A percentile compares a stretch with the other conserved stretches of the same genome.
phyloP scores from a whole-genome alignment of 2,888 invertebrate genomes.

The Ormyrus pomaceus region DNA sequence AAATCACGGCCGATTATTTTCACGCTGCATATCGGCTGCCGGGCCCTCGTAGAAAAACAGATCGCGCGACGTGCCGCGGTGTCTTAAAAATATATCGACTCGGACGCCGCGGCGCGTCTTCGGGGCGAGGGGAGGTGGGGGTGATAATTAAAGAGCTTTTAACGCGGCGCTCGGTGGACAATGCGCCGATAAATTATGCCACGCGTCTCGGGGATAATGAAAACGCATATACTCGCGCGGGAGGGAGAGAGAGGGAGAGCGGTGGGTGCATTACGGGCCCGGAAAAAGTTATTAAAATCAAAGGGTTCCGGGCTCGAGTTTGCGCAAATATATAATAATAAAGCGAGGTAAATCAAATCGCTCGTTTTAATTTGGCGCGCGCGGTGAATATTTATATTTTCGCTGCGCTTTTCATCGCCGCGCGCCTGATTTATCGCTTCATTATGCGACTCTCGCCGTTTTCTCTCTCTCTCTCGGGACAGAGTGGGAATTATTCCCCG shows the following conservation, averaged over 20 bases:
- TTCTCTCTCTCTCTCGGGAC: too few relatives aligned
- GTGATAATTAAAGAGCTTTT: constrained; percentile 48
- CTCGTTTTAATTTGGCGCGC: too few relatives aligned
- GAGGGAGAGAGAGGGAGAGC: neutral
- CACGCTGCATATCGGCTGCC: neutral
- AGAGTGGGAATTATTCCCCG: too few relatives aligned
- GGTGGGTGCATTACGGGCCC: neutral
- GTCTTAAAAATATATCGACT: constrained; percentile 36
- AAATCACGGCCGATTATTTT: constrained; percentile 44
- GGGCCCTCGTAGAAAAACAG: too few relatives aligned
- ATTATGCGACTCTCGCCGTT: too few relatives aligned
- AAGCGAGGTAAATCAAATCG: too few relatives aligned
- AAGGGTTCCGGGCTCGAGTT: neutral
- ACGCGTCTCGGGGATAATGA: constrained; percentile 32
- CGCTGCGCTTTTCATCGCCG: too few relatives aligned
- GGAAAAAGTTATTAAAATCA: constrained; percentile 27
- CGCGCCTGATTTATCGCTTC: too few relatives aligned
- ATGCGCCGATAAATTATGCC: constrained; percentile 45
- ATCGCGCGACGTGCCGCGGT: too few relatives aligned
- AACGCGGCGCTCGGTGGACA: constrained; percentile 26
- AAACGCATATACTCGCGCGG: constrained; percentile 7
- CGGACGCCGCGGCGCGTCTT: neutral
- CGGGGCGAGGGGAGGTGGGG: neutral
- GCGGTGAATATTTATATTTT: too few relatives aligned
- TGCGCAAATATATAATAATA: too few relatives aligned